These are phyloP conservation scores for Trissolcus japonicus DNA, from an alignment of 2,888 invertebrate genomes.

Conservation along the genomic window DNA sequence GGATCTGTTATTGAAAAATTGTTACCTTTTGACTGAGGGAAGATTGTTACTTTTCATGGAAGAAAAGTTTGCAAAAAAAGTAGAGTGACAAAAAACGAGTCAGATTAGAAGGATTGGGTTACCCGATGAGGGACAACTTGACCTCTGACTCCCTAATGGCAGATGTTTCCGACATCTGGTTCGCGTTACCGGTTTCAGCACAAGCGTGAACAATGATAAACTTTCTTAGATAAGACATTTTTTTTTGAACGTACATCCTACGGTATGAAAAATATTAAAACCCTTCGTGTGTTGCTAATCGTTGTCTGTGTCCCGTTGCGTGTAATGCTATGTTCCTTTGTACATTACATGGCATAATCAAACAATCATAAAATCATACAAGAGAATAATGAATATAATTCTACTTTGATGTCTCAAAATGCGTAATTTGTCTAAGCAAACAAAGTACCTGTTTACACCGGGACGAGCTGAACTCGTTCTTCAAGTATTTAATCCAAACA, in stretches of 20 bases:
- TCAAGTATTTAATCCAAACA: no score
- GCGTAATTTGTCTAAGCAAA: no score
- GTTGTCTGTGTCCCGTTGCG: slow-evolving; percentile 13
- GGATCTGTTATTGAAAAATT: neutral
- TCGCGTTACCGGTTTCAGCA: slow-evolving; percentile 8
- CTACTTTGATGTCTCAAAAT: no score
- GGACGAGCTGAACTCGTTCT: no score
- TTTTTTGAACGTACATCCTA: neutral
- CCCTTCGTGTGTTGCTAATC: neutral
- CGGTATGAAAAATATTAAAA: neutral
- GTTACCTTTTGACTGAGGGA: slow-evolving; percentile 22
- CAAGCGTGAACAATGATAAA: slow-evolving; percentile 6
- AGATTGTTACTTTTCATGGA: neutral
- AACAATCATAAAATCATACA: neutral
- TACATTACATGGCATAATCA: neutral
- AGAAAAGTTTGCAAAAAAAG: slow-evolving; percentile 3
- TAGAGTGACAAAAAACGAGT: slow-evolving; percentile 2
- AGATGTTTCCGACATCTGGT: slow-evolving; percentile 35
- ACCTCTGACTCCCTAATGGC: slow-evolving; percentile 23
- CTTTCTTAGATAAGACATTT: no score
- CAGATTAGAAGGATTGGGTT: slow-evolving; percentile 28
- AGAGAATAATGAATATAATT: slow-evolving; percentile 6
- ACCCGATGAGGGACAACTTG: slow-evolving; percentile 17
- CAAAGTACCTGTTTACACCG: no score
- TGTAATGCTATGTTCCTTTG: slow-evolving; percentile 17